Base-by-base conservation (phyloP, 1,140 invertebrate genomes). In the Chymomyza costata region DNA sequence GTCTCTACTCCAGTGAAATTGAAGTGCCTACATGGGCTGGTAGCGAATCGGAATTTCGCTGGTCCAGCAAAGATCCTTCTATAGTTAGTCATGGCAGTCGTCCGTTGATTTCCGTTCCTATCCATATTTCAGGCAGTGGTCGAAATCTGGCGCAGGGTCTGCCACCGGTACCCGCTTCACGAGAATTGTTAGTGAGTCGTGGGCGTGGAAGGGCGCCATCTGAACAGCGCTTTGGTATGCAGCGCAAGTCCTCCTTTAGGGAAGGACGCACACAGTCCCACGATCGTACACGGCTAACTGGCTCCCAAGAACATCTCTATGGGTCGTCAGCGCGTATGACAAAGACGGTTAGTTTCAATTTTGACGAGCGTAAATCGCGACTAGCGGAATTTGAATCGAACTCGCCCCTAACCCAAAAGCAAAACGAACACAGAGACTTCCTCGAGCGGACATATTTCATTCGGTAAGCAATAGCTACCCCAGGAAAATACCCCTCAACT, bases 301-400 rank as follows among this genome's bases (percentile, higher is more conserved):
- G 66, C 17, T 82, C 66, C 25, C 66, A 78, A 51, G 80, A 85
- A 31, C 62, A 82, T 59, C 52, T 83, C n/a, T 82, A 55, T 47
- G 65, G 56, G 41, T 31, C 47, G 15, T 16, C 61, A 47, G 58
- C 60, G 11, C 82, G 80, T 45, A 84, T 86, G 69, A 78, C 76
- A 58, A 86, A 86, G 69, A 86, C 84, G 53, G 84, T 86, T 81
- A 85, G 84, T 82, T 86, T 86, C 50, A 81, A 85, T 78, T 85
- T 84, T 65, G 82, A 69, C 41, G 74, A 84, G 53, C 83, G 71
- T 51, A 70, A 78, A 71, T 83, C 82, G 62, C 82, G 83, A 17
- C 73, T 85, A 37, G 54, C 65, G 43, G 65, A 69, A 28, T 82
- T 83, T 49, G 83, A 83, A 56, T 73, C 58, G 43, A 64, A 68